Evolutionary conservation across 2,888 invertebrate species (phyloP).

Genomic region (Microctonus aethiopoides): DNA sequence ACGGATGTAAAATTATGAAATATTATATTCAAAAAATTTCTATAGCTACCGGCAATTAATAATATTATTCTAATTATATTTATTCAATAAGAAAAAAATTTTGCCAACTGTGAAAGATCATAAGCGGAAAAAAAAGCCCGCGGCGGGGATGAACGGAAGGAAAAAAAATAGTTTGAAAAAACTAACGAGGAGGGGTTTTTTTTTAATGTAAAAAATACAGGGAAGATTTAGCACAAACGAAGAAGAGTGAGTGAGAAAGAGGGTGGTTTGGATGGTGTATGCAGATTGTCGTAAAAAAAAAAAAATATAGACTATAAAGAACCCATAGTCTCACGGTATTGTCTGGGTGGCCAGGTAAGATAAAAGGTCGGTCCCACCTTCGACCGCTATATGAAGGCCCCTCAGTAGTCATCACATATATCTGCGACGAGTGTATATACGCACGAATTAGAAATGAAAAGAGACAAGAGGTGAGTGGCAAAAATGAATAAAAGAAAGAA

Average conservation of each 20-base stretch:
- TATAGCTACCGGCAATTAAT: neutral
- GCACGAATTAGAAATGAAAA: neutral
- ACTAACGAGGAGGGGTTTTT: neutral
- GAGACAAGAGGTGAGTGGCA: constrained; percentile 4
- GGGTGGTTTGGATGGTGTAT: constrained; percentile 56
- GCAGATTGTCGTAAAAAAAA: constrained; percentile 60
- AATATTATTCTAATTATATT: neutral
- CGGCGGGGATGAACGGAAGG: constrained; percentile 35
- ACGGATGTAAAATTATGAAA: neutral
- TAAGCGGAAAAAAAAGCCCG: constrained; percentile 9
- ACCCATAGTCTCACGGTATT: constrained; percentile 67
- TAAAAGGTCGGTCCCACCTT: constrained; percentile 52
- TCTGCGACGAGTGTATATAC: constrained; percentile 6
- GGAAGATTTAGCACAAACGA: neutral
- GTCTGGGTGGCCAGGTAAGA: constrained; percentile 63
- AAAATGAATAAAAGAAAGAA: neutral
- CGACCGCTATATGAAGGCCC: neutral
- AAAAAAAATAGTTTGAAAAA: constrained; percentile 22
- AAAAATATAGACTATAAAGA: constrained; percentile 48
- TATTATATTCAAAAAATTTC: neutral
- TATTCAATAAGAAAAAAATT: neutral
- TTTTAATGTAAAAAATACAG: neutral
- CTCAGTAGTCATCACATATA: neutral
- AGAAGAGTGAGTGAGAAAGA: constrained; percentile 19
- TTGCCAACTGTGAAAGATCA: neutral